Conservation (phyloP, 2,888 invertebrate genomes). For the Oasisia sp. region DNA sequence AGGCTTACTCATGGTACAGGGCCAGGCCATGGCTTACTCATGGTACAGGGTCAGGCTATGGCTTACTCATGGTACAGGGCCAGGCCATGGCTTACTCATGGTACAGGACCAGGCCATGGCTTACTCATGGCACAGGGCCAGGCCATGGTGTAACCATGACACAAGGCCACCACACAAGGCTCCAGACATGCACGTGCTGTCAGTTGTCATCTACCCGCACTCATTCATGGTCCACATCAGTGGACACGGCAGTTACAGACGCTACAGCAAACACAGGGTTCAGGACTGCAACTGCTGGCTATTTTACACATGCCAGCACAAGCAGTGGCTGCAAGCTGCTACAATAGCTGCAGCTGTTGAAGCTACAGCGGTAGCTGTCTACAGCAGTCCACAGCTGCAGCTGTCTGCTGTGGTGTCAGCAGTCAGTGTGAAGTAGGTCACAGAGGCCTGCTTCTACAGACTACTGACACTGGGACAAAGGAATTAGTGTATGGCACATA, state of each 20-base stretch:
- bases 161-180: no score
- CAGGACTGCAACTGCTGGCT: background rate
- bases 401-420: background rate
- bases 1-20: no score
- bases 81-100: no score
- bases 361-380: no score
- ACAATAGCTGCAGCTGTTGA: no score
- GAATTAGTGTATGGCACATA: no score
- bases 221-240: background rate
- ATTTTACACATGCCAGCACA: background rate
- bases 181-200: background rate
- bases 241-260: background rate
- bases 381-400: background rate
- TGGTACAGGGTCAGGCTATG: no score
- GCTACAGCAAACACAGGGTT: background rate
- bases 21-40: no score
- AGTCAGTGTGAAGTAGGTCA: background rate
- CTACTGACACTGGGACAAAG: background rate
- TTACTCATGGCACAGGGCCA: no score
- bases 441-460: background rate
- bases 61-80: no score
- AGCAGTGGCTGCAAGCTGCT: background rate
- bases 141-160: no score
- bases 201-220: background rate
- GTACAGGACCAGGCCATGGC: no score